Base-by-base conservation (phyloP, 2,888 invertebrate species). In the Drosophila quinaria region DNA sequence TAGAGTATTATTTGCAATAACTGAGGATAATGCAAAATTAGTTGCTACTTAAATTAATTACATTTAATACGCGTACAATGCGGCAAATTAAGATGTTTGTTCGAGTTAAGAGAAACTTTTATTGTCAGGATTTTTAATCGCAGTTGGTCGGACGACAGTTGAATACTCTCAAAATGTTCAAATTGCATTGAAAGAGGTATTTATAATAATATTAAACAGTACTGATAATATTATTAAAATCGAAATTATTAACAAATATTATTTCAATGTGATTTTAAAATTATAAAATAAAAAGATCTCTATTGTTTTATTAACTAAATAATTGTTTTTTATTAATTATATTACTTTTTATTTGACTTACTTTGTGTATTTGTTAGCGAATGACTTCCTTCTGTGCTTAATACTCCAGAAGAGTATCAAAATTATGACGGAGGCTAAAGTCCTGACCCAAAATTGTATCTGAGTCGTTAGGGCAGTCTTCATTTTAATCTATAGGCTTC, bases 311-410 rank as follows among this genome's bases (percentile, higher is more conserved):
- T 25, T 25, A 25, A 5, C 25, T 5, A 25, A 25, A 25, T 5
- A 25, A 3, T 25, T 25, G 5, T 22, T 22, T 22, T 0, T 4
- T 22, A 22, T 5, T 5, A 19, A 25, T 25, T 25, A 5, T 25
- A 25, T 25, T 25, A 4, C 22, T 33, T 11, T 44, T 55, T 9
- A 11, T 31, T 29, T 9, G n/a, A 31, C 69, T 80, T 85, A 91
- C 92, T 91, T 87, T 90, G 90, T 63, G 87, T 74, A 72, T 77
- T 78, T 70, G 78, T 50, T 37, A 80, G 71, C 64, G 75, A 74
- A 55, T 78, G 65, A 47, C 65, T 69, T 67, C 67, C 77, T 33
- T 68, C 64, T 33, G 70, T 74, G 63, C 44, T 56, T 50, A 74
- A 35, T 35, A 54, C 65, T 63, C 72, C 74, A 52, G 55, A 35